Evolutionary conservation across 2,888 invertebrate genomes (phyloP).

Genomic region (Seira ritae): DNA sequence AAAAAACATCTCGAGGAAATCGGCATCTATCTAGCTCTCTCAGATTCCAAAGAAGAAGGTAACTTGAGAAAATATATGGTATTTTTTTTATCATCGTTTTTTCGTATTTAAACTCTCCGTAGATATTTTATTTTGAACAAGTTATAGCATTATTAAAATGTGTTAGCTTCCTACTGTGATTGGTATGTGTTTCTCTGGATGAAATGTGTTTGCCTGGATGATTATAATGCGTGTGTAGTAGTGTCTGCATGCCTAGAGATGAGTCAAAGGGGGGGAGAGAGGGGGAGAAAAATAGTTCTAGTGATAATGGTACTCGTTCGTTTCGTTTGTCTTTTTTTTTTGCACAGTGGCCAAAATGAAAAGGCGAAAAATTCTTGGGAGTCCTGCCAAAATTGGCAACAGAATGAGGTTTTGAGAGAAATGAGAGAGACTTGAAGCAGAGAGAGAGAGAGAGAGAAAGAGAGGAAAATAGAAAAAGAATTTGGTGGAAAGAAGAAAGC

Average conservation of each 20-base stretch:
- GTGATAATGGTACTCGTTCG: slow-evolving; percentile 20
- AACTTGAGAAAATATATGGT: too few species aligned
- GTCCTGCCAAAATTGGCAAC: slow-evolving; percentile 65
- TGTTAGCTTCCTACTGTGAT: slow-evolving; percentile 46
- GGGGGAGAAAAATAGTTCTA: slow-evolving; percentile 15
- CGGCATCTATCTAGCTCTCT: too few species aligned
- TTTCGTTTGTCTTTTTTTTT: slow-evolving; percentile 39
- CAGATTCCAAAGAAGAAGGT: too few species aligned
- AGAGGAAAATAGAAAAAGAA: slow-evolving; percentile 24
- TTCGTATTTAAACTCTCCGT: neutral
- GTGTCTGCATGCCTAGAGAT: slow-evolving; percentile 9
- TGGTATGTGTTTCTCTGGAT: slow-evolving; percentile 50
- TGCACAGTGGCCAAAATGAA: slow-evolving; percentile 61
- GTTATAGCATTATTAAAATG: slow-evolving; percentile 41
- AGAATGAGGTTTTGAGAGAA: slow-evolving; percentile 52
- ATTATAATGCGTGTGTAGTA: slow-evolving; percentile 53
- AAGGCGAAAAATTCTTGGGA: slow-evolving; percentile 68
- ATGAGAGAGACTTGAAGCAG: slow-evolving; percentile 15
- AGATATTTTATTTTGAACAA: neutral
- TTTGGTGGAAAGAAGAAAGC: neutral
- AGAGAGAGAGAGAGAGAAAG: slow-evolving; percentile 19
- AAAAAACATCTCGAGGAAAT: too few species aligned
- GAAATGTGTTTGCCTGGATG: slow-evolving; percentile 54
- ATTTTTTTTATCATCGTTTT: neutral
- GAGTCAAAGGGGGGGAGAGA: slow-evolving; percentile 28